phyloP scores from a whole-genome alignment of 2,797 vertebrate species.

The Orestias chungarensis region DNA sequence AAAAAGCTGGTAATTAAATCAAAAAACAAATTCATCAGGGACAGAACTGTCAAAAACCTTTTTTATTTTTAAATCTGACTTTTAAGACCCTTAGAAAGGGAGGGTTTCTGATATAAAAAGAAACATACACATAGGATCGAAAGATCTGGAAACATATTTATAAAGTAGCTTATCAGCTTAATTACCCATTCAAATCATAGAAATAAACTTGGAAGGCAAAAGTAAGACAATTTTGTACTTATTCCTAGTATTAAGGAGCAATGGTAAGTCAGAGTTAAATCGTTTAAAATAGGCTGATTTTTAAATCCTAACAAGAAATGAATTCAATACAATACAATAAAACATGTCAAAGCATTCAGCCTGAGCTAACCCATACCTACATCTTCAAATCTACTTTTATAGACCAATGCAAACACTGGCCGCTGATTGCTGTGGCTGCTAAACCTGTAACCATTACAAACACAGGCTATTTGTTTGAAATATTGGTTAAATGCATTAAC shows the following conservation, averaged over 20 bases:
- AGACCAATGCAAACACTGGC: conserved; percentile 65
- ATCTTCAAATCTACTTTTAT: conserved; percentile 35
- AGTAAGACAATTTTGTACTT: neutral
- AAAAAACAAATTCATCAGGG: neutral
- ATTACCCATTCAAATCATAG: neutral
- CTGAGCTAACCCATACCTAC: conserved; percentile 20
- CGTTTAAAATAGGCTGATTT: conserved; percentile 17
- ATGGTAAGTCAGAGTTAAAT: neutral
- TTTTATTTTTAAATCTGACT: neutral
- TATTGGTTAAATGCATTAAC: neutral
- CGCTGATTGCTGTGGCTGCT: conserved; percentile 76
- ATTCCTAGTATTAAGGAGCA: conserved; percentile 6
- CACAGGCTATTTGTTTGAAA: conserved; percentile 31
- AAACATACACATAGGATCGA: neutral
- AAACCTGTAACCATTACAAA: conserved; percentile 80
- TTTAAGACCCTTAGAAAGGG: neutral
- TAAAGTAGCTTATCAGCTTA: neutral
- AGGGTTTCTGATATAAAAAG: neutral
- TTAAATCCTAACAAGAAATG: conserved; percentile 28
- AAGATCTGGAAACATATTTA: neutral
- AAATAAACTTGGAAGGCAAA: neutral
- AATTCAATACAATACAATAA: conserved; percentile 33
- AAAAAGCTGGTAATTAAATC: neutral
- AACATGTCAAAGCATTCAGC: conserved; percentile 8
- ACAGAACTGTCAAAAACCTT: neutral